These are phyloP conservation scores for Sciaenops ocellatus DNA, from an alignment of 2,797 vertebrate species.

Conservation along the genomic window DNA sequence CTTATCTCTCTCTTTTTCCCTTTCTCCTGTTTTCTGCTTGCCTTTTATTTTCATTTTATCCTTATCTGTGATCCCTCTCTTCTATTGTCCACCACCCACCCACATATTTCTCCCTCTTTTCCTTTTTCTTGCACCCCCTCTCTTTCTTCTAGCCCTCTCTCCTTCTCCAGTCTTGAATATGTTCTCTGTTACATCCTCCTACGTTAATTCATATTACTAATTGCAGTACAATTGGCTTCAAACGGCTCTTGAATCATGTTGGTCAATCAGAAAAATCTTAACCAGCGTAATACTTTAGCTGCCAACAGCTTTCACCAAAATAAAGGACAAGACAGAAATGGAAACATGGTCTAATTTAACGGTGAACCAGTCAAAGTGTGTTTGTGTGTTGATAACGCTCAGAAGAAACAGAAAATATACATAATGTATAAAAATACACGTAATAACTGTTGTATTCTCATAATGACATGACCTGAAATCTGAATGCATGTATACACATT, in stretches of 20 bases:
- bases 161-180: conserved; percentile 17
- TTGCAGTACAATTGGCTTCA: conserved; percentile 30
- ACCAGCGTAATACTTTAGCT: background rate
- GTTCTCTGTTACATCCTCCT: conserved; percentile 20
- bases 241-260: conserved; percentile 13
- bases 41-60: conserved; percentile 10
- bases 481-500: background rate
- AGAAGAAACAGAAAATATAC: too few species aligned
- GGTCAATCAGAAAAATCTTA: conserved; percentile 6
- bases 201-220: conserved; percentile 24
- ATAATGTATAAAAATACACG: too few species aligned
- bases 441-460: background rate
- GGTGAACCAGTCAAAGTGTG: too few species aligned
- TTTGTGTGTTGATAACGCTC: background rate
- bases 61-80: conserved; percentile 51
- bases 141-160: conserved; percentile 2
- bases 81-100: conserved; percentile 46
- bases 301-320: conserved; percentile 10
- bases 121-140: background rate
- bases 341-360: background rate
- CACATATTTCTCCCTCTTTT: conserved; percentile 12
- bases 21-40: conserved; percentile 30
- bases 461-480: background rate
- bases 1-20: conserved; percentile 37
- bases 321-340: conserved; percentile 26